These are phyloP conservation scores for Pteronotus mesoamericanus DNA, from an alignment of 2,797 vertebrate species.

Conservation along the genomic window DNA sequence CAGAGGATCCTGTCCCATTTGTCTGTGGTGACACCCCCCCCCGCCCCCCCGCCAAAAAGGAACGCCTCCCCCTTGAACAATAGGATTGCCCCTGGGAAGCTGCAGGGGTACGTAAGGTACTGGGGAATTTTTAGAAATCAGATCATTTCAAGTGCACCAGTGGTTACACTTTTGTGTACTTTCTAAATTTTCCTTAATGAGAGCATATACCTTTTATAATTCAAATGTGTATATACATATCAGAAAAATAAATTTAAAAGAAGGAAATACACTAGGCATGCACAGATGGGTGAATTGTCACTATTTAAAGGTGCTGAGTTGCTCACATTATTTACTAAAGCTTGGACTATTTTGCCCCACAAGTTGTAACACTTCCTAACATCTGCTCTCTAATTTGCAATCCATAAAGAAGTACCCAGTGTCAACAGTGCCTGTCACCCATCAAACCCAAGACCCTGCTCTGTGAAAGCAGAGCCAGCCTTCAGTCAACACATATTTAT, in stretches of 20 bases:
- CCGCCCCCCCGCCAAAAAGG: neutral
- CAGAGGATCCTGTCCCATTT: conserved; percentile 63
- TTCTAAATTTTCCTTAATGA: neutral
- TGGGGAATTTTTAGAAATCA: neutral
- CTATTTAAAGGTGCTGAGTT: neutral
- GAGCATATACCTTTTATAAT: neutral
- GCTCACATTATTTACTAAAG: neutral
- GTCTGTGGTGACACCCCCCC: conserved; percentile 34
- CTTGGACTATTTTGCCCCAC: neutral
- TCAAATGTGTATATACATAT: neutral
- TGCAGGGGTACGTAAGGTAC: neutral
- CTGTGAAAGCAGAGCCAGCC: neutral
- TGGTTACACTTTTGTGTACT: neutral
- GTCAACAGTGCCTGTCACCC: neutral
- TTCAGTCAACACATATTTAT: neutral
- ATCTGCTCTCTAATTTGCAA: neutral
- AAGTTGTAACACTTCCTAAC: neutral
- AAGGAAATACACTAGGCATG: neutral
- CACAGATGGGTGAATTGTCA: neutral
- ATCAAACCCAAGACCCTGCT: neutral
- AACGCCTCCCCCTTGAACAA: conserved; percentile 27
- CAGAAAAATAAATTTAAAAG: neutral
- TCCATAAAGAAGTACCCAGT: neutral
- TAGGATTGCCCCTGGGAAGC: conserved; percentile 24
- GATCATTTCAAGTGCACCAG: neutral